These are phyloP conservation scores for Onchidella celtica DNA, from an alignment of 2,888 invertebrate genomes.

Conservation along the genomic window DNA sequence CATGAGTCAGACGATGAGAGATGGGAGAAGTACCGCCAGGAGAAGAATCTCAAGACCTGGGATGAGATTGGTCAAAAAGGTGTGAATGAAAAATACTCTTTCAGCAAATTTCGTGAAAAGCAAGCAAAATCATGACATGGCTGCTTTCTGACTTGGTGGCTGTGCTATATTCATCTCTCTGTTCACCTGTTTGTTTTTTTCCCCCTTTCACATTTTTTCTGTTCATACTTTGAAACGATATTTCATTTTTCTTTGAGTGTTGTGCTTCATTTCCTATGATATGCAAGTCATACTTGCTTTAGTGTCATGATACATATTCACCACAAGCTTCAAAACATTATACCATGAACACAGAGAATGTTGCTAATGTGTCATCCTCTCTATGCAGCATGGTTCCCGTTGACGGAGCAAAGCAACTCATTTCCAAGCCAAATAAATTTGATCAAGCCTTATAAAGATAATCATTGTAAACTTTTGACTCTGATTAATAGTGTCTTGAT, in stretches of 20 bases:
- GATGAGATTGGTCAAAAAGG: constrained; percentile 77
- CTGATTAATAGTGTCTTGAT: no score
- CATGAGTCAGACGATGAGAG: constrained; percentile 96
- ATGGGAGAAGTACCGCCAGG: constrained; percentile 86
- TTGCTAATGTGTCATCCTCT: neutral
- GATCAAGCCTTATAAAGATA: no score
- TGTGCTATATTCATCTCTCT: neutral
- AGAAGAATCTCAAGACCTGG: constrained; percentile 80
- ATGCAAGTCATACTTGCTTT: neutral
- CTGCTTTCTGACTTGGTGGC: constrained; percentile 34
- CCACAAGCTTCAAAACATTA: neutral
- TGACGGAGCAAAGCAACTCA: neutral
- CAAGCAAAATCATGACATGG: constrained; percentile 47
- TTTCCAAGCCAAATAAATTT: no score
- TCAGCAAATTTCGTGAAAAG: constrained; percentile 70
- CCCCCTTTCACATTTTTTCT: neutral
- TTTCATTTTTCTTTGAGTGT: neutral
- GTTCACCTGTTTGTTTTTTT: neutral
- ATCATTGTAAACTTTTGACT: no score
- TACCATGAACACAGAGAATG: no score
- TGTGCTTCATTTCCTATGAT: neutral
- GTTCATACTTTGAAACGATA: no score
- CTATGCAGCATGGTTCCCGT: neutral
- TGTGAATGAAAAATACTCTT: constrained; percentile 73
- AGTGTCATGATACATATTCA: neutral